These are phyloP conservation scores for Ommatoiulus sabulosus DNA, from an alignment of 2,888 invertebrate species.

Conservation along the genomic window DNA sequence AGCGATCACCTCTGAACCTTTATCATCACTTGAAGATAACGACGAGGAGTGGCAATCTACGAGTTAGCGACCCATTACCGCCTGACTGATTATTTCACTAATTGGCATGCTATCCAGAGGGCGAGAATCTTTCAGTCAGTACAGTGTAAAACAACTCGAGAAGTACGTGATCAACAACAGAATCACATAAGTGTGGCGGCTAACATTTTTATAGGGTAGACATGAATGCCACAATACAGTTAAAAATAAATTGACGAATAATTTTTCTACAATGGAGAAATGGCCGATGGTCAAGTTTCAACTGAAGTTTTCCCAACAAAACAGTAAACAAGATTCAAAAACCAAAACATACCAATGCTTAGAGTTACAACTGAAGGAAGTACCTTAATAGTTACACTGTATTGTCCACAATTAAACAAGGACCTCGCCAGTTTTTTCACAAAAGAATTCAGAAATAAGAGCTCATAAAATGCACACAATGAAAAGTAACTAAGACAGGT, in stretches of 20 bases:
- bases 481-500: too few relatives aligned
- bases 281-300: neutral
- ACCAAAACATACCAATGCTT: too few relatives aligned
- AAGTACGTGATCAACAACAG: neutral
- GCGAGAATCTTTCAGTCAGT: neutral
- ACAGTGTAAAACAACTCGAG: neutral
- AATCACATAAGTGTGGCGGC: neutral
- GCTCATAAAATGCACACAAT: too few relatives aligned
- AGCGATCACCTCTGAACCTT: neutral
- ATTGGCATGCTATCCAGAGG: conserved; percentile 7
- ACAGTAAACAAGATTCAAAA: too few relatives aligned
- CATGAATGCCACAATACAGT: neutral
- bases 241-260: neutral
- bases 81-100: neutral
- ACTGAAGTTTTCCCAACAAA: neutral
- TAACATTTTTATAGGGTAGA: neutral
- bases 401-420: too few relatives aligned
- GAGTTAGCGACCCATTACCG: conserved; percentile 16
- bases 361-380: too few relatives aligned
- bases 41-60: conserved; percentile 1
- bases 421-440: too few relatives aligned
- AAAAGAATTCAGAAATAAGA: too few relatives aligned
- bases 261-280: neutral
- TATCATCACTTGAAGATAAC: neutral
- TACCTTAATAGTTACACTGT: too few relatives aligned